phyloP scores from a whole-genome alignment of 2,888 invertebrate species.

The Drosophila nr. fundita region DNA sequence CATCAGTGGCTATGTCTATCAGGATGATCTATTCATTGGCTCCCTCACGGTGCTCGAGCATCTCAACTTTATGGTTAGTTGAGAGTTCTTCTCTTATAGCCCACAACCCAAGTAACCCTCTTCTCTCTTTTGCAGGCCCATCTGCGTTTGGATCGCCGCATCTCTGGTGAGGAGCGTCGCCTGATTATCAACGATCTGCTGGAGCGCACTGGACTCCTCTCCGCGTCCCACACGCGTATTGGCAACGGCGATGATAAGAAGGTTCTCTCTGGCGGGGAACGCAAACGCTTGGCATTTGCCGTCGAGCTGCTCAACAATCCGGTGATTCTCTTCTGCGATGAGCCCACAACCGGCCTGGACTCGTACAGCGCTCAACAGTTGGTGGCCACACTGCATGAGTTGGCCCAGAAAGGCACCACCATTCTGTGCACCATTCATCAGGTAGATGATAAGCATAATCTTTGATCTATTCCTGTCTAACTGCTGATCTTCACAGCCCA shows the following conservation, averaged over 20 bases:
- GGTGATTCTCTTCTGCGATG: constrained; percentile 96
- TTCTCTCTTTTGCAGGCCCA: constrained; percentile 87
- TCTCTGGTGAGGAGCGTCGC: constrained; percentile 87
- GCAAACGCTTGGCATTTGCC: constrained; percentile 96
- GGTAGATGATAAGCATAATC: constrained; percentile 16
- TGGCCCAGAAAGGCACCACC: constrained; percentile 92
- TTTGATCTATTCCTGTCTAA: not conserved
- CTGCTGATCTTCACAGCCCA: constrained; percentile 87
- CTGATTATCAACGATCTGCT: constrained; percentile 90
- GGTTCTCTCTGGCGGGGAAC: constrained; percentile 96
- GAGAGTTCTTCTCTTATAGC: not conserved
- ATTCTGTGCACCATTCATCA: constrained; percentile 95
- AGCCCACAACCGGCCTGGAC: constrained; percentile 97
- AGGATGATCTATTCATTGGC: constrained; percentile 95
- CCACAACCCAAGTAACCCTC: accelerated
- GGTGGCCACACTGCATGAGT: constrained; percentile 89
- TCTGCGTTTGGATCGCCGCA: constrained; percentile 91
- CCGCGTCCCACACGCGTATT: constrained; percentile 91
- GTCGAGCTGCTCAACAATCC: constrained; percentile 96
- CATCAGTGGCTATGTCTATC: constrained; percentile 95
- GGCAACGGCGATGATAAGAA: constrained; percentile 91
- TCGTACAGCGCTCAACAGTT: constrained; percentile 96
- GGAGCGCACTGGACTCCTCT: constrained; percentile 89
- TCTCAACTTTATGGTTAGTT: constrained; percentile 91
- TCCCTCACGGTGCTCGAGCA: constrained; percentile 95